These are phyloP conservation scores for Cryptus armator DNA, from an alignment of 2,888 invertebrate species.

Conservation along the genomic window DNA sequence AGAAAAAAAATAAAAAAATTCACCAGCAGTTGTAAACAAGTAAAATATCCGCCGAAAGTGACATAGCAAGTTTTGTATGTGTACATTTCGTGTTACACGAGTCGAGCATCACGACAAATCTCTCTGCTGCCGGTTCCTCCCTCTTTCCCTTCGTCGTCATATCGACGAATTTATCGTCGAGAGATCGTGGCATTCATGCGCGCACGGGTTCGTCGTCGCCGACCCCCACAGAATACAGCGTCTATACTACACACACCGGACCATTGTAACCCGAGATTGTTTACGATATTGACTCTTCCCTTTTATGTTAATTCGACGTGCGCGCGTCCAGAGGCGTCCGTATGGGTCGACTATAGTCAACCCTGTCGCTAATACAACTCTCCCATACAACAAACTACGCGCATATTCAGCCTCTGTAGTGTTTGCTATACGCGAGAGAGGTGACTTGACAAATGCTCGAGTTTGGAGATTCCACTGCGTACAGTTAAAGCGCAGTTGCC, in stretches of 20 bases:
- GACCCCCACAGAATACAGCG: constrained; percentile 13
- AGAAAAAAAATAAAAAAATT: background rate
- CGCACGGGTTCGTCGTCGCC: constrained; percentile 51
- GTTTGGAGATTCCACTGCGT: constrained; percentile 51
- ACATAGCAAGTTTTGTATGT: too few species aligned
- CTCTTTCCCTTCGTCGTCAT: constrained; percentile 64
- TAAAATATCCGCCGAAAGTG: too few species aligned
- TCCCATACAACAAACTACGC: background rate
- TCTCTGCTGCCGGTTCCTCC: constrained; percentile 55
- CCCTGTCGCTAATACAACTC: constrained; percentile 20
- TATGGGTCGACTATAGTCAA: constrained; percentile 46
- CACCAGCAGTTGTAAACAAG: too few species aligned
- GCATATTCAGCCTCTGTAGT: background rate
- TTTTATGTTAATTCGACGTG: constrained; percentile 80
- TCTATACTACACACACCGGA: constrained; percentile 47
- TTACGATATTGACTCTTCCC: constrained; percentile 84
- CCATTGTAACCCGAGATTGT: constrained; percentile 73
- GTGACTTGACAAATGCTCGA: constrained; percentile 47
- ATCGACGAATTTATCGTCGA: constrained; percentile 79
- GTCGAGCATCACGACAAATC: background rate
- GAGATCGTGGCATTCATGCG: constrained; percentile 45
- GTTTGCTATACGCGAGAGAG: constrained; percentile 2
- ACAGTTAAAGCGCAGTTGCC: constrained; percentile 8
- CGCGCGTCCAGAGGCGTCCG: constrained; percentile 50
- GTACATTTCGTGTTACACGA: too few species aligned